A percentile compares a stretch with the other conserved stretches of the same genome.
Conservation (phyloP, 2,113 vertebrate species). For the Chauna torquata region DNA sequence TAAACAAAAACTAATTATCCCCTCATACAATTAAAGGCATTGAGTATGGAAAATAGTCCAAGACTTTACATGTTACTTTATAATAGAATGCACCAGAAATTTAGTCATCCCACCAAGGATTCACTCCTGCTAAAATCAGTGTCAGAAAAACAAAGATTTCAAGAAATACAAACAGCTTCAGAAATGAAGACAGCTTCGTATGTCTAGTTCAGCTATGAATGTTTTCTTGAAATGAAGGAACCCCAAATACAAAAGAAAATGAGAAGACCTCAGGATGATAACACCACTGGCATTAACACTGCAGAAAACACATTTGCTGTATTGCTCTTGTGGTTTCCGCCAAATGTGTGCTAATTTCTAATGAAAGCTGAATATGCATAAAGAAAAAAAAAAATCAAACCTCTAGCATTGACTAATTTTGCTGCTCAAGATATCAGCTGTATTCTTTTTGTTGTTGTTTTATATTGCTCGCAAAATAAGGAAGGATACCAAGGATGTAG, state of each 20-base stretch:
- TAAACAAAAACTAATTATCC: not conserved
- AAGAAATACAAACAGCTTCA: not conserved
- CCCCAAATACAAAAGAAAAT: not conserved
- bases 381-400: not conserved
- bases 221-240: not conserved
- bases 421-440: not conserved
- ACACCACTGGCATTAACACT: not conserved
- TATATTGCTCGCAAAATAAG: not conserved
- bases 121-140: not conserved
- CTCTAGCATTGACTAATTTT: not conserved
- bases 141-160: not conserved
- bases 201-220: not conserved
- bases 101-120: not conserved
- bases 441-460: not conserved
- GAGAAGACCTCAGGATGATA: not conserved
- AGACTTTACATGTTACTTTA: not conserved
- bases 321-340: not conserved
- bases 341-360: not conserved
- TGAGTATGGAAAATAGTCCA: not conserved
- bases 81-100: not conserved
- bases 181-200: not conserved
- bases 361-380: not conserved
- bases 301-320: not conserved
- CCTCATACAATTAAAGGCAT: not conserved
- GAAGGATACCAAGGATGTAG: not conserved